Evolutionary conservation across 2,113 vertebrate genomes (phyloP).

Genomic region (Struthidea cinerea): DNA sequence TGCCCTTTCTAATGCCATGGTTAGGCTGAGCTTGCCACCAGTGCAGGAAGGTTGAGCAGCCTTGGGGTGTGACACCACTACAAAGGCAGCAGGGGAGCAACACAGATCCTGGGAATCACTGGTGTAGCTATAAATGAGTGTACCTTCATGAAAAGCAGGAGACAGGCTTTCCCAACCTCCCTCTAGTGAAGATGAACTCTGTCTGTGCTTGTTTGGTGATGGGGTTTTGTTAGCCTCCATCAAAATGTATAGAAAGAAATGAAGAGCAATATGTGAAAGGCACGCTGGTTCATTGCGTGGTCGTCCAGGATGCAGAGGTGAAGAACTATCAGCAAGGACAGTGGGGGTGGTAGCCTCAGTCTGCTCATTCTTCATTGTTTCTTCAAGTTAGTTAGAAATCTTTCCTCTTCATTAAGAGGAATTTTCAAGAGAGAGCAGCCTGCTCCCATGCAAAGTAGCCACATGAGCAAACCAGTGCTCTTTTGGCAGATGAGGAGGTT

Average conservation of each 20-base stretch:
- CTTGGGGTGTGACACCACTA: background rate
- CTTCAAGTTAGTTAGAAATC: background rate
- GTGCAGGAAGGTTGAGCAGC: background rate
- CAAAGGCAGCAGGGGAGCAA: background rate
- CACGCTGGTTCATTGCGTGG: accelerated
- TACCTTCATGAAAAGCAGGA: background rate
- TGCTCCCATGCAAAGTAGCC: background rate
- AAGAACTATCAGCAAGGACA: background rate
- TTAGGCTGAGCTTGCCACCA: background rate
- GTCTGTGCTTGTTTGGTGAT: background rate
- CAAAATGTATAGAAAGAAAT: background rate
- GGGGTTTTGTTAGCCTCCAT: background rate
- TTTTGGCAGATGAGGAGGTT: background rate
- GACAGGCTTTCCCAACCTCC: background rate
- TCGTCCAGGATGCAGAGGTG: background rate
- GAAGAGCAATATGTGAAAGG: background rate
- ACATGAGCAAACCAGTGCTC: background rate
- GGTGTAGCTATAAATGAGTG: background rate
- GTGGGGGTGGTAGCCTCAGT: background rate
- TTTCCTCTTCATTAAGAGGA: background rate
- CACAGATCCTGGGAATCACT: background rate
- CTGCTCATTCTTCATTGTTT: background rate
- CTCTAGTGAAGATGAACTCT: background rate
- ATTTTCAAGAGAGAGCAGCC: background rate
- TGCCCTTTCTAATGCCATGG: background rate